Percentiles rank a stretch among this genome's conserved stretches.
These are phyloP conservation scores for Callocephalon fimbriatum DNA, from an alignment of 2,113 vertebrate genomes.

Conservation along the genomic window DNA sequence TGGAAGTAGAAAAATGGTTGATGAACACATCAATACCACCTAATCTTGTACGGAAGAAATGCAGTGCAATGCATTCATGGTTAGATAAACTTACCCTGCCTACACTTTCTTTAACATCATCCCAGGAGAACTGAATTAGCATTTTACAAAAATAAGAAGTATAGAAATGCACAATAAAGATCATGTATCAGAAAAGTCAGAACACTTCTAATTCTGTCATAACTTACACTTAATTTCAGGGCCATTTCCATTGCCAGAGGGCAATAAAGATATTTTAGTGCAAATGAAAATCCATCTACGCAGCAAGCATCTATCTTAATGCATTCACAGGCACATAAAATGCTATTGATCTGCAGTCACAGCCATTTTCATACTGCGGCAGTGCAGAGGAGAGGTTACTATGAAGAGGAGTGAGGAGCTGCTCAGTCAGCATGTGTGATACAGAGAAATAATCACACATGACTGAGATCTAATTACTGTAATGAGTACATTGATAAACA, in stretches of 20 bases:
- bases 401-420: background rate
- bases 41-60: background rate
- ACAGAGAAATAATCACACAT: background rate
- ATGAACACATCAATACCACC: background rate
- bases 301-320: background rate
- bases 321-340: background rate
- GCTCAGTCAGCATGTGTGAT: background rate
- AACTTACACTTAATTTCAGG: background rate
- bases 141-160: constrained; percentile 21
- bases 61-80: background rate
- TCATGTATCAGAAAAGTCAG: background rate
- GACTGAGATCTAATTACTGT: background rate
- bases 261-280: constrained; percentile 11
- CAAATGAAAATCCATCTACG: constrained; percentile 12
- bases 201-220: background rate
- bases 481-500: background rate
- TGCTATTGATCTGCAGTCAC: background rate
- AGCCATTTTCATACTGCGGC: constrained; percentile 8
- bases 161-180: background rate
- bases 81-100: background rate
- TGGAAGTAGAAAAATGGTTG: background rate
- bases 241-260: background rate
- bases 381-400: background rate
- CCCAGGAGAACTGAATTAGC: constrained; percentile 41
- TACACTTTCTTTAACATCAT: background rate